Evolutionary conservation across 1,140 invertebrate genomes (phyloP), one percentile per base, ranked within the genome.

Genomic region (Pollicipes pollicipes): DNA sequence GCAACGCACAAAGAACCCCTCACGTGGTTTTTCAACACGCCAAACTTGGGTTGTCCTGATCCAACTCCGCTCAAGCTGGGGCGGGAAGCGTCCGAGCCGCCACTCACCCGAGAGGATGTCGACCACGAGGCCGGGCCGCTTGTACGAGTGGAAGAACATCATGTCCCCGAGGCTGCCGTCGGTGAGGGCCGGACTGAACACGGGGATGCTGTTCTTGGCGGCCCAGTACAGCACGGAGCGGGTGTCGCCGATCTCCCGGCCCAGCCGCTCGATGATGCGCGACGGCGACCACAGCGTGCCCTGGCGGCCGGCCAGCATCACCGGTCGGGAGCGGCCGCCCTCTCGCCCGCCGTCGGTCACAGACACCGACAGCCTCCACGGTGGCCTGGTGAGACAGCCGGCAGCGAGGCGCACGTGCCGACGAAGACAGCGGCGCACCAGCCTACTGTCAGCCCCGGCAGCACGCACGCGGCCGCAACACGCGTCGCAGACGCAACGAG

Each of bases 111-210:
- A 88, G 70, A 97, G 81, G 79, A 99, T 96, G 79, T 99, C 97
- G 64, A 99, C 80, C 17, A 96, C 83, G 26, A 99, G 83, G 10
- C 95, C 96, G 66, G 94, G 92, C 63, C 27, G 63, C 77, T 87
- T 89, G 77, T 88, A 97, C 0, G 94, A 95, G 83, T 99, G 97
- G 75, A 99, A 98, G 80, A 95, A 99, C 84, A 99, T 90, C 96
- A 99, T 99, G 80, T 99, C 97, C 1, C 97, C 97, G 27, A 99
- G 82, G 76, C 93, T 97, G 6, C 97, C 97, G 85, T 99, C 97
- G 0, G 97, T 99, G 70, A 99, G 80, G 0, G 96, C 97, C 0
- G 97, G 97, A 83, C 95, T 93, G 78, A 95, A 99, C 0, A 99
- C 88, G 10, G 97, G 97, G 80, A 99, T 99, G 76, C 95, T 88